Base-by-base conservation (phyloP, 2,888 invertebrate genomes). In the Temnothorax ravouxi region DNA sequence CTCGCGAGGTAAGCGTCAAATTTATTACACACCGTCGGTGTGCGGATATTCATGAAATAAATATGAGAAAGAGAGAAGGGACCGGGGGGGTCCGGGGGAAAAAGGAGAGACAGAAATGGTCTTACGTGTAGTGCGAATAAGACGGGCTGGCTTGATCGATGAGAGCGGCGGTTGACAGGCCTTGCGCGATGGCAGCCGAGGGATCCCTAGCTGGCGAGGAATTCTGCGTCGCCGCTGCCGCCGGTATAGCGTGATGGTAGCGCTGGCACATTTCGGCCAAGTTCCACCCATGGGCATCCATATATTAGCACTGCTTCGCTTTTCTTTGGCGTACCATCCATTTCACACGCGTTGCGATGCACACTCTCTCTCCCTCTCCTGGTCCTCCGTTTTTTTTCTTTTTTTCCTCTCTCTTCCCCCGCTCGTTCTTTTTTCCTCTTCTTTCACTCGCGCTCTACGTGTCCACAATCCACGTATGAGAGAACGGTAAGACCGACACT, bases 221-320 rank as follows among this genome's bases (percentile, higher is more conserved):
- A 91, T 92, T 94, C 91, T 94, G 94, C 74, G 89, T 92, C 79
- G 74, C 74, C 69, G 89, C 92, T 50, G 77, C 47, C 89, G 92
- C 90, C 88, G 93, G 93, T 93, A 93, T 92, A 92, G 93, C 93
- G 92, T 95, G 95, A 93, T 95, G 95, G 92, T 95, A 95, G 90
- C 95, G 95, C 94, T 95, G 95, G 94, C 95, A 95, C 95, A 95
- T 95, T 91, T 95, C 95, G 94, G 95, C 95, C 95, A 95, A 94
- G 92, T 95, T 95, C 95, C 95, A 95, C 92, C 95, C 95, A 95
- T 95, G 95, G 94, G 95, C 94, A 94, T 95, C 95, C 95, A 95
- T 95, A 95, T 95, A 95, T 95, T 93, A 93, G 89, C 90, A 93
- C 92, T 93, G 91, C 92, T 91, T 93, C 93, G 92, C 90, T 93